A percentile compares a stretch with the other conserved stretches of the same genome.
These are phyloP conservation scores for Microcebus tavaratra DNA, from an alignment of 2,113 vertebrate genomes.

Conservation along the genomic window DNA sequence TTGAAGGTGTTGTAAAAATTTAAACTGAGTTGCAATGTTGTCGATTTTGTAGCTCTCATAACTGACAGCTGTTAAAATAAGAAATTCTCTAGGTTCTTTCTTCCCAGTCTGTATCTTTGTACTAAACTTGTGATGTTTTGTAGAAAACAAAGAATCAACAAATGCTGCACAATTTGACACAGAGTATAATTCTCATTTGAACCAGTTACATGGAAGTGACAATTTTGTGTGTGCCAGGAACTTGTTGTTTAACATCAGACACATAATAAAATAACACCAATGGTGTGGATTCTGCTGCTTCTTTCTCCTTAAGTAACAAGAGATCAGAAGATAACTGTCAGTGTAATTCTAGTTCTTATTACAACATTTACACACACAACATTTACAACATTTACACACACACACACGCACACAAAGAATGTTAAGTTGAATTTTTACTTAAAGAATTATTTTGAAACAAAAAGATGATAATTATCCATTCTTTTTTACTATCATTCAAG, in stretches of 20 bases:
- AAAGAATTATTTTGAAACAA: not conserved
- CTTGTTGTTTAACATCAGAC: conserved; percentile 1
- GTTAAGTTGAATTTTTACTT: not conserved
- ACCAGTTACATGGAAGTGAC: not conserved
- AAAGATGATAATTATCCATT: not conserved
- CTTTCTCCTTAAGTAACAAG: not conserved
- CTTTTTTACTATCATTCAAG: not conserved
- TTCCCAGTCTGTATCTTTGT: not conserved
- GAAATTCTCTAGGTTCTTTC: not conserved
- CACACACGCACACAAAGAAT: not conserved
- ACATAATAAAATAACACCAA: not conserved
- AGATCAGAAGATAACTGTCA: not conserved
- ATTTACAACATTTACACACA: not conserved
- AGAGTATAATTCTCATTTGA: not conserved
- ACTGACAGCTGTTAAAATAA: not conserved
- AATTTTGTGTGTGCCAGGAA: not conserved
- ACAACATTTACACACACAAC: not conserved
- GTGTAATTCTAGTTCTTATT: conserved; percentile 10
- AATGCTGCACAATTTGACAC: not conserved
- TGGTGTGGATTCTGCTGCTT: not conserved
- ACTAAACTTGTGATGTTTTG: conserved; percentile 5
- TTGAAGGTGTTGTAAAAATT: not conserved
- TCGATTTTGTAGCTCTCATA: not conserved
- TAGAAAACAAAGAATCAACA: not conserved
- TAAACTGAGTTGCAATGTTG: not conserved